A percentile compares a stretch with the other conserved stretches of the same genome.
These are phyloP conservation scores for Oligia latruncula DNA, from an alignment of 2,888 invertebrate species.

Conservation along the genomic window DNA sequence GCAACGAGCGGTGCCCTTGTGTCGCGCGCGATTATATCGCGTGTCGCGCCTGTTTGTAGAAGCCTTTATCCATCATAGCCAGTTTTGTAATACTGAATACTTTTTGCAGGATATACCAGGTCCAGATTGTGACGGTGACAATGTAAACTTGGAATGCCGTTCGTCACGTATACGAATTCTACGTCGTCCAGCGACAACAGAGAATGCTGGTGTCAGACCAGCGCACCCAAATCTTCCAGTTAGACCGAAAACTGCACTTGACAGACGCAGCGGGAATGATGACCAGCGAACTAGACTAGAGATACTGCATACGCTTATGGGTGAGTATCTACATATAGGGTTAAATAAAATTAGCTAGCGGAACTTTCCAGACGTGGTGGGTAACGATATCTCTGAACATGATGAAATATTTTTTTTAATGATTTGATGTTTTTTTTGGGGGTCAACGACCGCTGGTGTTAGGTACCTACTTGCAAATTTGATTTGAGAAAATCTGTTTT, in stretches of 20 bases:
- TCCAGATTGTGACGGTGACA: conserved; percentile 37
- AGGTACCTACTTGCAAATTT: no score
- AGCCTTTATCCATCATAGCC: background rate
- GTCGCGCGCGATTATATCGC: no score
- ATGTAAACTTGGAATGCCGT: conserved; percentile 1
- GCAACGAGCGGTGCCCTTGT: no score
- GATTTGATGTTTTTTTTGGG: background rate
- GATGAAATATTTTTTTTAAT: background rate
- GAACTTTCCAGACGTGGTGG: background rate
- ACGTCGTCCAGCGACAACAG: conserved; percentile 83
- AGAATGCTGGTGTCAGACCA: conserved; percentile 79
- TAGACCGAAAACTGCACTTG: conserved; percentile 80
- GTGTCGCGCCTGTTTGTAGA: no score
- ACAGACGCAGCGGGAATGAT: conserved; percentile 60
- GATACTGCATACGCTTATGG: conserved; percentile 84
- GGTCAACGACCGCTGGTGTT: background rate
- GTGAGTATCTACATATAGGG: conserved; percentile 63
- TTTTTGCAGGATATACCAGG: conserved; percentile 42
- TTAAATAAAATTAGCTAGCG: background rate
- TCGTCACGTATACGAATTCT: conserved; percentile 41
- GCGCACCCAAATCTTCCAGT: conserved; percentile 68
- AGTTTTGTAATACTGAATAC: background rate
- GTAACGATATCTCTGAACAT: background rate
- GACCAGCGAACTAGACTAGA: conserved; percentile 79
- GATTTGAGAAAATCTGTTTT: background rate